These are phyloP conservation scores for Pagetopsis macropterus DNA, from an alignment of 2,797 vertebrate species.

Conservation along the genomic window DNA sequence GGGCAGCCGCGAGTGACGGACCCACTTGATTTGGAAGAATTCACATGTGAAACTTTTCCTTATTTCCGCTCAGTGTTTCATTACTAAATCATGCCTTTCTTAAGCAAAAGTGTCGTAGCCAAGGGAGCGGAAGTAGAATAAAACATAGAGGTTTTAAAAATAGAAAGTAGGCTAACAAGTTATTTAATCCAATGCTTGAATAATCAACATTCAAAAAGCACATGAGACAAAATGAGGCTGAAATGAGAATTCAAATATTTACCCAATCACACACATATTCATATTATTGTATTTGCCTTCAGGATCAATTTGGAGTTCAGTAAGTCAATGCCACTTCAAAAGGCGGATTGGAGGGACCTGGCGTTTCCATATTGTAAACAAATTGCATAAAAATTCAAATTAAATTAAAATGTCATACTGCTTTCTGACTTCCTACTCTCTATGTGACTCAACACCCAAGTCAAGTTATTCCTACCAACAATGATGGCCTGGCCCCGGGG, in stretches of 20 bases:
- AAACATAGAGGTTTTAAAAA: not conserved
- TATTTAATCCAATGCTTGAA: not conserved
- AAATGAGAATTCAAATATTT: not conserved
- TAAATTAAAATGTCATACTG: too few species aligned
- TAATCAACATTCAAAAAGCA: not conserved
- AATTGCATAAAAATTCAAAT: too few species aligned
- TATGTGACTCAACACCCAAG: too few species aligned
- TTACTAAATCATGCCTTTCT: not conserved
- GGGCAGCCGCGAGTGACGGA: slow-evolving; percentile 17
- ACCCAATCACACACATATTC: too few species aligned
- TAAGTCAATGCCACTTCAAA: too few species aligned
- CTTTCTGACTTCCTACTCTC: too few species aligned
- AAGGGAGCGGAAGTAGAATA: not conserved
- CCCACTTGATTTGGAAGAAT: slow-evolving; percentile 10
- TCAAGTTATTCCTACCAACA: too few species aligned
- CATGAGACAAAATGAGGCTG: not conserved
- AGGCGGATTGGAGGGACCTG: too few species aligned
- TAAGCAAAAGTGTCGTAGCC: not conserved
- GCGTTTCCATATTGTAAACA: too few species aligned
- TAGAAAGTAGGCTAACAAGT: not conserved
- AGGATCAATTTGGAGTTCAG: too few species aligned
- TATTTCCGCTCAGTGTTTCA: not conserved
- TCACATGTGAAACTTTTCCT: slow-evolving; percentile 7
- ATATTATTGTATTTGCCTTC: too few species aligned
- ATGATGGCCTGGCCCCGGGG: too few species aligned